Conservation (phyloP, 1,140 invertebrate species). For the Leptinotarsa lineolata region DNA sequence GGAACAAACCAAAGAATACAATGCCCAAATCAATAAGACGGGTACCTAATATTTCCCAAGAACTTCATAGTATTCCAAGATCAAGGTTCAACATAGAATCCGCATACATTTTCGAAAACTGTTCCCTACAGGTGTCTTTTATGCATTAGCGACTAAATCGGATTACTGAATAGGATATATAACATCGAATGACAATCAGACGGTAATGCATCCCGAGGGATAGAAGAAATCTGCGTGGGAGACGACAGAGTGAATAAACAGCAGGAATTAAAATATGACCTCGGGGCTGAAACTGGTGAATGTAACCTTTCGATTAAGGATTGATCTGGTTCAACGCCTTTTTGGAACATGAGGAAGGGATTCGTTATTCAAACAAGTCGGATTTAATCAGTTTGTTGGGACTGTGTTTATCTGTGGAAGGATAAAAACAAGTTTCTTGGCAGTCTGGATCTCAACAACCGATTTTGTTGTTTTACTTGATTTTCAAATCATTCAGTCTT, state of each 20-base stretch:
- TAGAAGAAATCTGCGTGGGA: slow-evolving; percentile 47
- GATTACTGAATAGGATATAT: slow-evolving; percentile 24
- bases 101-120: not conserved
- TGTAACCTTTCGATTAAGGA: not conserved
- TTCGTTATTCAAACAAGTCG: not conserved
- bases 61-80: too few relatives aligned
- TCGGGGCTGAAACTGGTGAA: slow-evolving; percentile 1
- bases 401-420: too few relatives aligned
- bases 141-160: slow-evolving; percentile 30
- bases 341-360: slow-evolving; percentile 11
- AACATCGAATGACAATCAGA: slow-evolving; percentile 6
- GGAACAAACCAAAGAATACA: too few relatives aligned
- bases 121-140: slow-evolving; percentile 28
- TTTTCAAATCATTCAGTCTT: too few relatives aligned
- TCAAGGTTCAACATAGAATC: not conserved
- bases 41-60: too few relatives aligned
- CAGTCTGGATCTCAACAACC: too few relatives aligned
- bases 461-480: too few relatives aligned
- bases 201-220: slow-evolving; percentile 33
- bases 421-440: too few relatives aligned
- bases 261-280: slow-evolving; percentile 16
- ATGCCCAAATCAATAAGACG: too few relatives aligned
- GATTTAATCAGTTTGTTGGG: too few relatives aligned
- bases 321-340: not conserved
- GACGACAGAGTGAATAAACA: slow-evolving; percentile 38